phyloP scores from a whole-genome alignment of 2,888 invertebrate genomes.

The Sinelater perroti region DNA sequence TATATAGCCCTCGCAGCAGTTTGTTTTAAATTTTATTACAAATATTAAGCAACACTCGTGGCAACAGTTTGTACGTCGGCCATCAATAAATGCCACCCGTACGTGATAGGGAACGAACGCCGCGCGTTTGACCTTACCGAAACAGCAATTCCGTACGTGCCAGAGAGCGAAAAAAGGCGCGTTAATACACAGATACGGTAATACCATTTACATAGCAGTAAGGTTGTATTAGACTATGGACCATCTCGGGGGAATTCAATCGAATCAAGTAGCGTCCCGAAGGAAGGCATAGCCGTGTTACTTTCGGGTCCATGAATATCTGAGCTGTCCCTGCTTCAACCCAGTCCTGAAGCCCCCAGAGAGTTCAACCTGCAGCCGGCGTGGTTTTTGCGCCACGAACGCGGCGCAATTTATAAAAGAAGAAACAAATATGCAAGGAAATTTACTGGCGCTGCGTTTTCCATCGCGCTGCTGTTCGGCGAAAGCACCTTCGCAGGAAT shows the following conservation, averaged over 20 bases:
- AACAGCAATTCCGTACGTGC: conserved; percentile 15
- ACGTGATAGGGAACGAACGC: neutral
- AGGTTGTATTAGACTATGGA: conserved; percentile 36
- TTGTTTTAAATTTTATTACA: too few relatives aligned
- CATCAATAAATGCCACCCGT: neutral
- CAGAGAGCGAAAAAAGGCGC: conserved; percentile 23
- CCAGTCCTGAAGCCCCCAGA: conserved; percentile 44
- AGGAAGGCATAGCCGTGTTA: conserved; percentile 49
- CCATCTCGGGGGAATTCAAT: conserved; percentile 47
- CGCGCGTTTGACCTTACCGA: conserved; percentile 4
- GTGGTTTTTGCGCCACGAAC: conserved; percentile 34
- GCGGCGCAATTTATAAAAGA: conserved; percentile 31
- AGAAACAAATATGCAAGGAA: conserved; percentile 20
- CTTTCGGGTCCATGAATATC: conserved; percentile 51
- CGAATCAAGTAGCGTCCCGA: conserved; percentile 50
- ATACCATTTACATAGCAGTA: conserved; percentile 38
- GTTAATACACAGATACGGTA: conserved; percentile 31
- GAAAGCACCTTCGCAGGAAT: too few relatives aligned
- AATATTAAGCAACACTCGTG: too few relatives aligned
- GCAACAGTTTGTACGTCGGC: neutral
- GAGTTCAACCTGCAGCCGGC: conserved; percentile 45
- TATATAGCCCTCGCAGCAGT: too few relatives aligned
- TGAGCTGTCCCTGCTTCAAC: conserved; percentile 44
- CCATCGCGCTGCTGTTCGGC: conserved; percentile 7
- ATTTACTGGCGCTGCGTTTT: conserved; percentile 13